These are phyloP conservation scores for Furcifer pardalis DNA, from an alignment of 2,797 vertebrate species.

Conservation along the genomic window DNA sequence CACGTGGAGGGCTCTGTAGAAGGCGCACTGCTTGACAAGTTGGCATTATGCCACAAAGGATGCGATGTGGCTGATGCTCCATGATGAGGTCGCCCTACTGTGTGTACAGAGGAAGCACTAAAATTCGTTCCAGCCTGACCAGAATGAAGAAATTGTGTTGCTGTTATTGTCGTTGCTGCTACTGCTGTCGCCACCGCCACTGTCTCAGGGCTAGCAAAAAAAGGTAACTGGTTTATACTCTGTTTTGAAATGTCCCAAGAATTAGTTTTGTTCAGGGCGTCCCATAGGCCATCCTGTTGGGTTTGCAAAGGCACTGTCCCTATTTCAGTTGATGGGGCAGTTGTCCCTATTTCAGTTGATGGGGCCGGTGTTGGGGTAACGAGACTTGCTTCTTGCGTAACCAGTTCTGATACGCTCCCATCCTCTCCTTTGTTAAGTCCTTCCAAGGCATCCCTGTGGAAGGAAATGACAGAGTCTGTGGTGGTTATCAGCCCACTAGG, in stretches of 20 bases:
- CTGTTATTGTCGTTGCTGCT: slow-evolving; percentile 23
- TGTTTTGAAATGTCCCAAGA: slow-evolving; percentile 73
- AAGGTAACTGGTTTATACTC: slow-evolving; percentile 66
- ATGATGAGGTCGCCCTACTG: slow-evolving; percentile 56
- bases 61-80: slow-evolving; percentile 54
- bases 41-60: slow-evolving; percentile 7
- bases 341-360: no score
- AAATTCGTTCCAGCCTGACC: slow-evolving; percentile 64
- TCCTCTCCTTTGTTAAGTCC: slow-evolving; percentile 60
- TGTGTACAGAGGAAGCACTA: slow-evolving; percentile 68
- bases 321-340: slow-evolving; percentile 66
- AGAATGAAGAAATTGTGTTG: slow-evolving; percentile 35
- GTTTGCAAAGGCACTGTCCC: slow-evolving; percentile 78
- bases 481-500: slow-evolving; percentile 75
- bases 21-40: slow-evolving; percentile 57
- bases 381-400: slow-evolving; percentile 48
- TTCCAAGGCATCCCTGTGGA: slow-evolving; percentile 54
- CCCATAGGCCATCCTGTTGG: slow-evolving; percentile 61
- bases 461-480: slow-evolving; percentile 48
- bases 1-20: slow-evolving; percentile 55
- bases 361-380: slow-evolving; percentile 60
- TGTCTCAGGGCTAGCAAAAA: slow-evolving; percentile 66
- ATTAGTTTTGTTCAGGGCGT: slow-evolving; percentile 70
- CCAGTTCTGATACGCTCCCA: slow-evolving; percentile 20
- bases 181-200: slow-evolving; percentile 56